Evolutionary conservation across 2,113 vertebrate species (phyloP).

Genomic region (Stegastes partitus): DNA sequence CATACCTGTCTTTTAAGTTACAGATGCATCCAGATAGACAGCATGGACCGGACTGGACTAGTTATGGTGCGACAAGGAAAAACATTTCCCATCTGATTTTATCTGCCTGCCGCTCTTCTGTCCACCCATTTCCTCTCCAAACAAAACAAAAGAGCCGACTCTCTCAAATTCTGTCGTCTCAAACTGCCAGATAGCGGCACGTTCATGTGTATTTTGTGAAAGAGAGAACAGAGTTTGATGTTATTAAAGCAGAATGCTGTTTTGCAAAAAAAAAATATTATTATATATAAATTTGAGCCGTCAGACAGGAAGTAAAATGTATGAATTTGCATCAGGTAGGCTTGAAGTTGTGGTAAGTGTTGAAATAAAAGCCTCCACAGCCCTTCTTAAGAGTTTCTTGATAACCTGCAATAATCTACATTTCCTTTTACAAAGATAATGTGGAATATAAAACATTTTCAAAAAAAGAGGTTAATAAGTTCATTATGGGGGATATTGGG

Average conservation of each 20-base stretch:
- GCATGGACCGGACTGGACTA: conserved; percentile 13
- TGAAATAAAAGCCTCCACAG: no score
- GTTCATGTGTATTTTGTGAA: conserved; percentile 18
- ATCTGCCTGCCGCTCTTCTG: conserved; percentile 55
- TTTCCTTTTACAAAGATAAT: no score
- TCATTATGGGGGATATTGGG: neutral
- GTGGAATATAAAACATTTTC: no score
- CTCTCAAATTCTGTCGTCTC: conserved; percentile 21
- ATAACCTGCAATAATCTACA: no score
- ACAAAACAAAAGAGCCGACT: conserved; percentile 58
- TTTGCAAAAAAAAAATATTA: no score
- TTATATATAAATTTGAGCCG: no score
- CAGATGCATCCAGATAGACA: conserved; percentile 14
- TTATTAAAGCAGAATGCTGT: neutral
- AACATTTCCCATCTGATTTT: conserved; percentile 81
- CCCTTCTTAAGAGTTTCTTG: no score
- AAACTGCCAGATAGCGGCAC: conserved; percentile 3
- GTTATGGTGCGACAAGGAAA: conserved; percentile 45
- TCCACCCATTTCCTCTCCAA: conserved; percentile 76
- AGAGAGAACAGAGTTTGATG: neutral
- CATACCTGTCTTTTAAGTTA: conserved; percentile 4
- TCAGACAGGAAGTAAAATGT: no score
- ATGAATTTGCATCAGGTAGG: no score
- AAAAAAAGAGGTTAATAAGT: neutral
- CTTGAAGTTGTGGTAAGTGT: no score